Percentiles rank a stretch among this genome's conserved stretches.
phyloP scores from a whole-genome alignment of 2,113 vertebrate species.

The Oreochromis aureus region DNA sequence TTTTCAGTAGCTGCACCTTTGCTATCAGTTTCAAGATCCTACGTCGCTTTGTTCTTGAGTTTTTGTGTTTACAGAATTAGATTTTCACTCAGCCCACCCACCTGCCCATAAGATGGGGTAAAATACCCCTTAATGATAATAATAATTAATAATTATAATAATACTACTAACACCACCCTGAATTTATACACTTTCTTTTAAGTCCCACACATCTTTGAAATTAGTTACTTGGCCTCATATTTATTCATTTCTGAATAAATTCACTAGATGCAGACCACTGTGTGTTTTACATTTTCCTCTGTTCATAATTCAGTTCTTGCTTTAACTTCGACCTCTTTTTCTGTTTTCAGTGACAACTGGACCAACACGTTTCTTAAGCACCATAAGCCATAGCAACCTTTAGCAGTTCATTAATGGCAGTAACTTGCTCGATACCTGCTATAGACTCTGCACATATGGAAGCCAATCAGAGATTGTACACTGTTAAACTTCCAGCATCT shows the following conservation, averaged over 20 bases:
- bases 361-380: neutral
- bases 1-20: too few species aligned
- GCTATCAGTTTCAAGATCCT: too few species aligned
- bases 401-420: neutral
- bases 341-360: neutral
- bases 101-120: fast-evolving
- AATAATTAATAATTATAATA: too few species aligned
- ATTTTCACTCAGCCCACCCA: too few species aligned
- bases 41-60: too few species aligned
- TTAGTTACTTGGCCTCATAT: too few species aligned
- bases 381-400: neutral
- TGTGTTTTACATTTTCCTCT: neutral
- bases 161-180: too few species aligned
- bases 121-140: too few species aligned
- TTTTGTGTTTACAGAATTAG: too few species aligned
- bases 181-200: too few species aligned
- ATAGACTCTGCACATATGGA: fast-evolving
- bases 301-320: neutral
- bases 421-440: neutral
- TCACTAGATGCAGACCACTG: neutral
- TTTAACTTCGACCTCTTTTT: neutral
- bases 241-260: neutral
- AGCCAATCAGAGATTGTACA: fast-evolving
- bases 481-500: neutral
- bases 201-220: too few species aligned